Percentiles rank a stretch among this genome's conserved stretches.
Conservation (phyloP, 2,113 vertebrate species). For the Scartelaos histophorus region DNA sequence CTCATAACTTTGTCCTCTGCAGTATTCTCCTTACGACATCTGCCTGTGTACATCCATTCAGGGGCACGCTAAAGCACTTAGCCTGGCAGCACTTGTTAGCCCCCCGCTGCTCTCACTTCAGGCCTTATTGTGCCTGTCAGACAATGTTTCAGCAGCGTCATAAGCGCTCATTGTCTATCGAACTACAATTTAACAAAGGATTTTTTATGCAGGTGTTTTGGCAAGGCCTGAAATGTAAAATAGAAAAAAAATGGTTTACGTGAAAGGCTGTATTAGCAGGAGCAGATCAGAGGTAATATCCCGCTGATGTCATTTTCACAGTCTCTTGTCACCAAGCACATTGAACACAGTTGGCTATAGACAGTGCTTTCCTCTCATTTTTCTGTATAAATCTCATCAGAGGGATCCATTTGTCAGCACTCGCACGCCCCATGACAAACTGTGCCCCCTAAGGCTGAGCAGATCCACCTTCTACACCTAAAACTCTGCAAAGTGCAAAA, state of each 20-base stretch:
- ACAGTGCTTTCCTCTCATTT: constrained; percentile 21
- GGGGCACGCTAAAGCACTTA: constrained; percentile 28
- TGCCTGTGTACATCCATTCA: constrained; percentile 5
- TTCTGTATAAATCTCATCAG: constrained; percentile 19
- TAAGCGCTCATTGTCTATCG: background rate
- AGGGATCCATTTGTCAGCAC: constrained; percentile 17
- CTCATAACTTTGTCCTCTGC: background rate
- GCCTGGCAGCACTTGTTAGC: constrained; percentile 1
- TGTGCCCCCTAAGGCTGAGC: background rate
- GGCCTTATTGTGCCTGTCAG: constrained; percentile 14
- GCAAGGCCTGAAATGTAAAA: constrained; percentile 1
- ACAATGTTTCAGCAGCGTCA: background rate
- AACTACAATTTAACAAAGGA: background rate
- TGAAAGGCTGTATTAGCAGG: constrained; percentile 16
- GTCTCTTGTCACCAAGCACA: constrained; percentile 31
- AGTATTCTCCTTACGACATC: background rate
- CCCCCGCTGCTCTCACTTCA: constrained; percentile 6
- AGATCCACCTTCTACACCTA: background rate
- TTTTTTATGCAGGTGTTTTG: constrained; percentile 6
- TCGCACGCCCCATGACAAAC: constrained; percentile 14
- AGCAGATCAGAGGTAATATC: constrained; percentile 20
- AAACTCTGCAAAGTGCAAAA: background rate
- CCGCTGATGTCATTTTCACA: constrained; percentile 32
- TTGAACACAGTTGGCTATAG: constrained; percentile 1
- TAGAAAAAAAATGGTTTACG: constrained; percentile 11